phyloP scores from a whole-genome alignment of 2,888 invertebrate species.

The Heliconius cydno region DNA sequence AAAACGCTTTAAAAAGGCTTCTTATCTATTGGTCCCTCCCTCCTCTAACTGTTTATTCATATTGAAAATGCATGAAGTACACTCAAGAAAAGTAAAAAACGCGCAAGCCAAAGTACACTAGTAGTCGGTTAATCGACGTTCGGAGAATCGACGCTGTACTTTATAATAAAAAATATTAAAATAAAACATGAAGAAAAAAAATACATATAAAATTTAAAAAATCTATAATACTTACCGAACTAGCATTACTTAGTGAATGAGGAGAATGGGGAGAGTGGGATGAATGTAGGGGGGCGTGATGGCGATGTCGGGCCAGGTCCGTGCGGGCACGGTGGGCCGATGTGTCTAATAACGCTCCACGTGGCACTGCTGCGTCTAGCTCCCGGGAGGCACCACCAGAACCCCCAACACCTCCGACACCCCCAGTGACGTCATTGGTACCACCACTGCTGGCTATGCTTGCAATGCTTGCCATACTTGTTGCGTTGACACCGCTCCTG shows the following conservation, averaged over 20 bases:
- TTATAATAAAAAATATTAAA: neutral
- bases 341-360: slow-evolving; percentile 90
- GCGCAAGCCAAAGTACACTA: too few species aligned
- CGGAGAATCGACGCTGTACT: too few species aligned
- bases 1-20: too few species aligned
- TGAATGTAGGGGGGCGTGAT: slow-evolving; percentile 71
- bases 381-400: slow-evolving; percentile 83
- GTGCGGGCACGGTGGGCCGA: slow-evolving; percentile 89
- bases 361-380: slow-evolving; percentile 93
- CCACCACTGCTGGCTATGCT: slow-evolving; percentile 47
- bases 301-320: slow-evolving; percentile 89
- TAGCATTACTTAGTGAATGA: slow-evolving; percentile 84
- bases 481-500: slow-evolving; percentile 36
- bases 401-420: slow-evolving; percentile 52
- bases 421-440: slow-evolving; percentile 21
- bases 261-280: slow-evolving; percentile 69
- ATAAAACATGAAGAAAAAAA: neutral
- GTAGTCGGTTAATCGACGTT: too few species aligned
- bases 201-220: slow-evolving; percentile 62
- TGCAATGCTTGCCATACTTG: slow-evolving; percentile 34
- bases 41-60: too few species aligned
- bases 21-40: too few species aligned
- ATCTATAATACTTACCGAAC: slow-evolving; percentile 81
- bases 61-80: too few species aligned
- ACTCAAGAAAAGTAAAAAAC: too few species aligned